Conservation (phyloP, 2,113 vertebrate species). For the Atherinomorus stipes region DNA sequence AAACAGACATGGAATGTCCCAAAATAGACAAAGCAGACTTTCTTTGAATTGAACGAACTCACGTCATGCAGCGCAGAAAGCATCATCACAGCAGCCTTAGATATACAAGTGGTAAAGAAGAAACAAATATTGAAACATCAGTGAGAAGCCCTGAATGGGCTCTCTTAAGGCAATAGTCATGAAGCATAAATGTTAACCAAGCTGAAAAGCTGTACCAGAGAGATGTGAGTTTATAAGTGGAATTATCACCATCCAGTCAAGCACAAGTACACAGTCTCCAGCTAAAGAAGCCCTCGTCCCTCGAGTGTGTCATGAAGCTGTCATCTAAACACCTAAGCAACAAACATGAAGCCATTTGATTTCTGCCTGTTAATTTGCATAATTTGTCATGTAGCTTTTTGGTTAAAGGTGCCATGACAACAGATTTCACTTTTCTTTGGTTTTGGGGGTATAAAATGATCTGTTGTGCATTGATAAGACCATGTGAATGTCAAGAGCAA, state of each 20-base stretch:
- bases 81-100: not conserved
- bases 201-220: not conserved
- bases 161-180: not conserved
- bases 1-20: not conserved
- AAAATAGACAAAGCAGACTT: not conserved
- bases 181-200: not conserved
- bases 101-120: conserved; percentile 4
- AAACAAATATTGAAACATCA: not conserved
- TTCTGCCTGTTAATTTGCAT: no score
- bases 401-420: no score
- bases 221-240: not conserved
- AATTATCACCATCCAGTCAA: not conserved
- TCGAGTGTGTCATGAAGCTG: not conserved
- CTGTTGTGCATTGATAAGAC: no score
- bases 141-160: not conserved
- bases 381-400: no score
- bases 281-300: not conserved
- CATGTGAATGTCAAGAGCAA: no score
- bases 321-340: conserved; percentile 2
- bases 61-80: not conserved
- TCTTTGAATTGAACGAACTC: not conserved
- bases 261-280: not conserved
- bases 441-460: no score
- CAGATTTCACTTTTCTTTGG: no score
- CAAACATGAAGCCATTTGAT: no score